Evolutionary conservation across 2,888 invertebrate species (phyloP).

Genomic region (Ectemnius lituratus): DNA sequence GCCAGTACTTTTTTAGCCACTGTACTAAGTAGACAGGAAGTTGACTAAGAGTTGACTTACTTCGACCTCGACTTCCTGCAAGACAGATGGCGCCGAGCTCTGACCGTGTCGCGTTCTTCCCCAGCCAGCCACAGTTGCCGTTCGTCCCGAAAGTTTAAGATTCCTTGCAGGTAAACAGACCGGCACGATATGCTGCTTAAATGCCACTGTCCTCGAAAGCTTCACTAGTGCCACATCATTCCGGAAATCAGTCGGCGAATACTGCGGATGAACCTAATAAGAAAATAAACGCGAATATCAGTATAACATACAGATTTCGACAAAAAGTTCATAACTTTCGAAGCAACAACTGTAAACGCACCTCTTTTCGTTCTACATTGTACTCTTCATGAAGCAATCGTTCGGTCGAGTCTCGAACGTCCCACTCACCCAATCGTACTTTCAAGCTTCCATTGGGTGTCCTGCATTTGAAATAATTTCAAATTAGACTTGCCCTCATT

Average conservation of each 20-base stretch:
- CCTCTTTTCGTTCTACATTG: constrained; percentile 92
- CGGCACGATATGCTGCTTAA: constrained; percentile 95
- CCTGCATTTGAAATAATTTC: constrained; percentile 78
- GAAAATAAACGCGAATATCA: constrained; percentile 15
- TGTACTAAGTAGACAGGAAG: too few species aligned
- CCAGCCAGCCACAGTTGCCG: constrained; percentile 96
- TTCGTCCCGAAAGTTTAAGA: constrained; percentile 89
- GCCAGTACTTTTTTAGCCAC: too few species aligned
- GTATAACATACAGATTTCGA: neutral
- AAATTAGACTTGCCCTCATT: neutral
- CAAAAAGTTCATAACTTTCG: too few species aligned
- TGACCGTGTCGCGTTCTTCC: constrained; percentile 93
- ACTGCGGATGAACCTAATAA: constrained; percentile 86
- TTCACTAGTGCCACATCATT: constrained; percentile 93
- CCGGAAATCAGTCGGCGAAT: constrained; percentile 93
- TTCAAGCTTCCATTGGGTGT: constrained; percentile 93
- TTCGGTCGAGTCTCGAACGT: constrained; percentile 91
- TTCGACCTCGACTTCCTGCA: constrained; percentile 91
- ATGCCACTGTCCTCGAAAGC: constrained; percentile 88
- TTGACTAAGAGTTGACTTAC: constrained; percentile 68
- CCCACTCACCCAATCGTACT: constrained; percentile 95
- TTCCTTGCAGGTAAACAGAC: constrained; percentile 91
- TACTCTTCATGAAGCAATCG: constrained; percentile 92
- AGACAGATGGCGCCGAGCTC: constrained; percentile 90
- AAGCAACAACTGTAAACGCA: constrained; percentile 51